phyloP scores from a whole-genome alignment of 2,888 invertebrate genomes.

The Trisateles emortualis region DNA sequence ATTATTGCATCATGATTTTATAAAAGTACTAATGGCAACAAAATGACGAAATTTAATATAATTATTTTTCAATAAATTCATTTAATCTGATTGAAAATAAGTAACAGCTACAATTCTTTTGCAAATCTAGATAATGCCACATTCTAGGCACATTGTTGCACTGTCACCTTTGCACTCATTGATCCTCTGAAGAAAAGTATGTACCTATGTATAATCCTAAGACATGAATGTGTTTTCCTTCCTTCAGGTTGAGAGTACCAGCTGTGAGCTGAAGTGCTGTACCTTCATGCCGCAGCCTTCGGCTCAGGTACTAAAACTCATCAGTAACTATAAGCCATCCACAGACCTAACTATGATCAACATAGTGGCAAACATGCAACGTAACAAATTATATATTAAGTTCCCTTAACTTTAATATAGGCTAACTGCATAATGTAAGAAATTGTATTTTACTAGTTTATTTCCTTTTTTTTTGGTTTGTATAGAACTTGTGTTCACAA shows the following conservation, averaged over 20 bases:
- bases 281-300: constrained; percentile 68
- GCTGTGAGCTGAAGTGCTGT: constrained; percentile 75
- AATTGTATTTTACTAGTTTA: constrained; percentile 45
- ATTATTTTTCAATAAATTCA: too few relatives aligned
- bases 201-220: too few relatives aligned
- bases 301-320: constrained; percentile 79
- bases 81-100: too few relatives aligned
- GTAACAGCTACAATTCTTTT: too few relatives aligned
- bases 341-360: constrained; percentile 79
- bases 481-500: constrained; percentile 32
- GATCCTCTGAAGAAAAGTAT: too few relatives aligned
- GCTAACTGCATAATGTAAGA: constrained; percentile 55
- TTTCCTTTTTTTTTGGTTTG: constrained; percentile 35
- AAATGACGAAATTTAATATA: too few relatives aligned
- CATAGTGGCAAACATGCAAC: constrained; percentile 78
- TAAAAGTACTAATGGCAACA: too few relatives aligned
- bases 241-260: constrained; percentile 72
- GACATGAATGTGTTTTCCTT: constrained; percentile 1
- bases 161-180: too few relatives aligned
- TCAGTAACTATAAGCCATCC: constrained; percentile 69
- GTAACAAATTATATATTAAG: constrained; percentile 77
- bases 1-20: too few relatives aligned
- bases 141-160: too few relatives aligned
- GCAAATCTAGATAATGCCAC: too few relatives aligned
- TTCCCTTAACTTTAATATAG: constrained; percentile 54